phyloP scores from a whole-genome alignment of 2,888 invertebrate genomes.

The Standfussiana lucernea region DNA sequence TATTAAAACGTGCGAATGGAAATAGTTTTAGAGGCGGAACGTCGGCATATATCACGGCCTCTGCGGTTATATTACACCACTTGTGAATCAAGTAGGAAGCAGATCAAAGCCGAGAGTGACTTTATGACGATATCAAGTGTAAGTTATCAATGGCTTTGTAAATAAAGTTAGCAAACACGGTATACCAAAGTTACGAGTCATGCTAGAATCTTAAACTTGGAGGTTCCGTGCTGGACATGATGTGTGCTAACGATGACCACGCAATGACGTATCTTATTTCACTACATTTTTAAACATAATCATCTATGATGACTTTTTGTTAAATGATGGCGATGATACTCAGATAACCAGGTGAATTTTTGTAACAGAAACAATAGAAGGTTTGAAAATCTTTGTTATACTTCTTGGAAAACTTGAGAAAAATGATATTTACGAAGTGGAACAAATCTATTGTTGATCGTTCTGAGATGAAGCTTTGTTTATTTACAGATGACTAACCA shows the following conservation, averaged over 20 bases:
- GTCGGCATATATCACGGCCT: conserved; percentile 50
- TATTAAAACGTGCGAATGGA: conserved; percentile 65
- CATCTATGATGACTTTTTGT: neutral
- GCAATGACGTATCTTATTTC: conserved; percentile 12
- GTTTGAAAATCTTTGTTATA: neutral
- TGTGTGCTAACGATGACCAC: neutral
- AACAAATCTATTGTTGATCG: conserved; percentile 13
- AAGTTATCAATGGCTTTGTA: conserved; percentile 25
- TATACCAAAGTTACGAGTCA: conserved; percentile 2
- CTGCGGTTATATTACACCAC: conserved; percentile 52
- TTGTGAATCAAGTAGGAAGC: conserved; percentile 50
- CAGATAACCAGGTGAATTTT: neutral
- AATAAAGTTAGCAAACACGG: conserved; percentile 10
- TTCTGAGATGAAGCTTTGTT: conserved; percentile 14
- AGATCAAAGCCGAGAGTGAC: conserved; percentile 50
- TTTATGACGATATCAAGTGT: conserved; percentile 26
- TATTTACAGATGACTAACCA: conserved; percentile 14
- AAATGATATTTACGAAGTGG: conserved; percentile 1
- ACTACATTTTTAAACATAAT: neutral
- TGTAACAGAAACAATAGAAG: neutral
- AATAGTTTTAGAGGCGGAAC: conserved; percentile 63
- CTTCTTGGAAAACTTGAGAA: neutral
- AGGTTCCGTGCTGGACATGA: neutral
- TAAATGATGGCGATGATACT: neutral
- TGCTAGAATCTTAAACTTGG: neutral